These are phyloP conservation scores for Cryptus viduatorius DNA, from an alignment of 2,888 invertebrate genomes.

Conservation along the genomic window DNA sequence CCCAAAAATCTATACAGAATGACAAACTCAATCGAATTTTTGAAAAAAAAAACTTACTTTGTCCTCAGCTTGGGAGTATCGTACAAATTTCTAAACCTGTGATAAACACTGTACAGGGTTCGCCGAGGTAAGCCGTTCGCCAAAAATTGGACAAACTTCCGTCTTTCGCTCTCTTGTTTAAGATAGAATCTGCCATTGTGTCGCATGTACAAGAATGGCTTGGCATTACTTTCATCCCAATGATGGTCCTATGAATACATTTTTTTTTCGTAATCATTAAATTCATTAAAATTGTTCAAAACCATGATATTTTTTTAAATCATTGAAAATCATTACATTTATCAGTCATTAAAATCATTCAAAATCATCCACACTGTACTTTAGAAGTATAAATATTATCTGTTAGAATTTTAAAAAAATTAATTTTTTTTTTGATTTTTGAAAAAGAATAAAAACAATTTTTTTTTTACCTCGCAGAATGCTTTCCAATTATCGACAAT, in stretches of 20 bases:
- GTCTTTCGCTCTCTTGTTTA: constrained; percentile 71
- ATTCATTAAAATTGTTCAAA: no score
- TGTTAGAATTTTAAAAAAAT: no score
- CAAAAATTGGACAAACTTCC: constrained; percentile 80
- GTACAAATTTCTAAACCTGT: constrained; percentile 78
- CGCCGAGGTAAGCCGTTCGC: constrained; percentile 78
- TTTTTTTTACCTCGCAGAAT: constrained; percentile 75
- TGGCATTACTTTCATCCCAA: constrained; percentile 73
- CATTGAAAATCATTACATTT: no score
- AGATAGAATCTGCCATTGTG: constrained; percentile 68
- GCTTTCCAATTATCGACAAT: constrained; percentile 75
- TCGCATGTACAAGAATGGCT: constrained; percentile 77
- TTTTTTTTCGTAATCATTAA: neutral
- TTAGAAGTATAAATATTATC: no score
- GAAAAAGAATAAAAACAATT: neutral
- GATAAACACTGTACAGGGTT: constrained; percentile 81
- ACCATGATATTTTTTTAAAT: no score
- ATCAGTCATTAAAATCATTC: no score
- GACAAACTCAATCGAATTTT: neutral
- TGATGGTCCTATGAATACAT: constrained; percentile 74
- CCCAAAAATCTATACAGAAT: neutral
- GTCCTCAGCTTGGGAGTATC: constrained; percentile 62
- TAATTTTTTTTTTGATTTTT: no score
- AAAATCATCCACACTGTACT: neutral
- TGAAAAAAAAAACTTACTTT: constrained; percentile 61